phyloP scores from a whole-genome alignment of 2,888 invertebrate species.

The Megalurothrips usitatus region DNA sequence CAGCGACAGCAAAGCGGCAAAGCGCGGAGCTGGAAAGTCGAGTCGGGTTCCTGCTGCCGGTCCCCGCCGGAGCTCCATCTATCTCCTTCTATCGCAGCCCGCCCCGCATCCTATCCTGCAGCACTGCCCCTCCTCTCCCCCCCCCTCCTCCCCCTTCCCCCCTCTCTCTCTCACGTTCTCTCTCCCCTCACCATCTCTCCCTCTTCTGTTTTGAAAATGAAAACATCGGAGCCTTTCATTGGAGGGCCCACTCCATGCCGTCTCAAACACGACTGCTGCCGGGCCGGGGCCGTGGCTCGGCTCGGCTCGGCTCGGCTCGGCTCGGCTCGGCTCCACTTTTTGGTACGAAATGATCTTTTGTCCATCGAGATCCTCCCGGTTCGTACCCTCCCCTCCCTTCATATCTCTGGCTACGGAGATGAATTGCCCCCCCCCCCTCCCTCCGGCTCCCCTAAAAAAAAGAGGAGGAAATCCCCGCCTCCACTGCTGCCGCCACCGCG shows the following conservation, averaged over 20 bases:
- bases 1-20: too few species aligned
- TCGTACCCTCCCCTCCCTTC: not conserved
- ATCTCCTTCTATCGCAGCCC: not conserved
- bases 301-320: not conserved
- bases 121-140: not conserved
- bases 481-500: too few species aligned
- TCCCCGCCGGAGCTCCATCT: too few species aligned
- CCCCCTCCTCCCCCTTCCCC: not conserved
- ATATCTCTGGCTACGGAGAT: not conserved
- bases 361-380: conserved; percentile 1
- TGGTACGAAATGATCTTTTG: conserved; percentile 23
- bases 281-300: too few species aligned
- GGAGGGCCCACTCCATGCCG: not conserved
- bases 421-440: not conserved
- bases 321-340: not conserved
- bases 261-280: too few species aligned
- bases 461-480: too few species aligned
- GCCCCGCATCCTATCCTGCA: not conserved
- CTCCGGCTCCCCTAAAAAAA: too few species aligned
- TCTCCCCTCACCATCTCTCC: not conserved
- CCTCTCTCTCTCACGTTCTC: not conserved
- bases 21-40: too few species aligned
- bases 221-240: not conserved
- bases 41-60: too few species aligned
- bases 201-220: not conserved